A percentile compares a stretch with the other conserved stretches of the same genome.
These are phyloP conservation scores for Copidosoma floridanum DNA, from an alignment of 1,140 invertebrate genomes.

Conservation along the genomic window DNA sequence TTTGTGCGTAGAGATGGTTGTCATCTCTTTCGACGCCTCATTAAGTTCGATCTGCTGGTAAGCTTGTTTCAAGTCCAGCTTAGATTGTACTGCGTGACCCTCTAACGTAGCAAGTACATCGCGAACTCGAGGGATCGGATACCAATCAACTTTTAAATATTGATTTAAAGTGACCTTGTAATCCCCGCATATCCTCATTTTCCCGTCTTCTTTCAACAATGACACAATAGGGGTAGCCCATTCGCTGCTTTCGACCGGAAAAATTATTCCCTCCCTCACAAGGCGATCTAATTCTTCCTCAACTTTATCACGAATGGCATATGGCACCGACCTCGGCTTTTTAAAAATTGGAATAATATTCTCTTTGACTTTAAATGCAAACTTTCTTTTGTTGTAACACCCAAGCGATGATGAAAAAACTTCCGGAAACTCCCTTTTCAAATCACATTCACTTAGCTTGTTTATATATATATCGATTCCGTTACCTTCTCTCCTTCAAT, in stretches of 20 bases:
- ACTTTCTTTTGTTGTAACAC: neutral
- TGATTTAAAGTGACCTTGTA: slow-evolving; percentile 48
- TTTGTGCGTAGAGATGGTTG: slow-evolving; percentile 45
- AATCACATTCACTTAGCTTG: too few species aligned
- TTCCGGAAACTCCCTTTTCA: too few species aligned
- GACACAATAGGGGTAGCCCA: too few species aligned
- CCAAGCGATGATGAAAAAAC: neutral
- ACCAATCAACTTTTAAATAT: too few species aligned
- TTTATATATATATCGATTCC: too few species aligned
- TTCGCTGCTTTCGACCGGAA: slow-evolving; percentile 39
- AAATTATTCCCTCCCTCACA: slow-evolving; percentile 5
- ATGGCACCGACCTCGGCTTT: slow-evolving; percentile 10
- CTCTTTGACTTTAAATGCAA: slow-evolving; percentile 6
- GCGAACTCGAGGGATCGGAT: slow-evolving; percentile 44
- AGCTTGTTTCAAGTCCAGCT: slow-evolving; percentile 44
- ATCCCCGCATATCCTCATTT: too few species aligned
- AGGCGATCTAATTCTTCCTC: neutral
- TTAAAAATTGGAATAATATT: slow-evolving; percentile 4
- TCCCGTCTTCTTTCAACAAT: slow-evolving; percentile 52
- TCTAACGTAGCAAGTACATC: slow-evolving; percentile 33
- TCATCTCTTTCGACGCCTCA: slow-evolving; percentile 34
- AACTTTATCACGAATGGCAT: neutral
- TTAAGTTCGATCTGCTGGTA: slow-evolving; percentile 47
- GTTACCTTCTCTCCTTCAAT: too few species aligned
- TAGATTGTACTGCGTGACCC: slow-evolving; percentile 40